Base-by-base conservation (phyloP, 2,113 vertebrate genomes). In the Melanostigma gelatinosum region DNA sequence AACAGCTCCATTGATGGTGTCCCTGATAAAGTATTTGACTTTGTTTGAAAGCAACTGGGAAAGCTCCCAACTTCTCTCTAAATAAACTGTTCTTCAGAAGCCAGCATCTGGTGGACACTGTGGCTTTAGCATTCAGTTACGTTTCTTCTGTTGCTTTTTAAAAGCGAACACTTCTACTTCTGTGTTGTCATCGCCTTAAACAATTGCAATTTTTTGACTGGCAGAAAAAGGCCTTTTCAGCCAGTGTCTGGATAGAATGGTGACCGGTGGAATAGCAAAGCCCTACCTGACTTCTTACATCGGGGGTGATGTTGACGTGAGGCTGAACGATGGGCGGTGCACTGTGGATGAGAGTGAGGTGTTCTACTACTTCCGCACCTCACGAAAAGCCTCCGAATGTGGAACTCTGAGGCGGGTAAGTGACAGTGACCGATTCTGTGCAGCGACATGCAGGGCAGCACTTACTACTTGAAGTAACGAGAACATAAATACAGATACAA, bases 221-320 rank as follows among this genome's bases (percentile, higher is more conserved):
- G 32, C 87, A 95, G 94, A 93, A 69, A 89, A 83, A 2, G 94
- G 94, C 2, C 81, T 93, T 75, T 94, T 92, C 89, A 92, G 87
- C 29, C 86, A 70, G 55, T 95, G 94, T 77, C 72, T 85, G 82
- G 70, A 88, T 9, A 85, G 82, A 42, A 12, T 85, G n/a, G 75
- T 94, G 67, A 79, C 57, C 3, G 92, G 93, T 4, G 92, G 86
- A 2, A 72, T 95, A 38, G 86, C 93, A 0, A 94, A 93, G n/a
- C 62, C 86, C n/a, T 94, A 92, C 85, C 81, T 95, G 72, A 77
- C 11, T 0, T 80, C 80, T 34, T 42, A 67, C 44, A 57, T 93
- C 1, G 83, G 84, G 0, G 91, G 91, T 5, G 22, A 76, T 24
- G 64, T 93, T 0, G 82, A 82, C 0, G 86, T 93, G 10, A 79